Evolutionary conservation across 2,888 invertebrate species (phyloP).

Genomic region (Rhamnusium bicolor): DNA sequence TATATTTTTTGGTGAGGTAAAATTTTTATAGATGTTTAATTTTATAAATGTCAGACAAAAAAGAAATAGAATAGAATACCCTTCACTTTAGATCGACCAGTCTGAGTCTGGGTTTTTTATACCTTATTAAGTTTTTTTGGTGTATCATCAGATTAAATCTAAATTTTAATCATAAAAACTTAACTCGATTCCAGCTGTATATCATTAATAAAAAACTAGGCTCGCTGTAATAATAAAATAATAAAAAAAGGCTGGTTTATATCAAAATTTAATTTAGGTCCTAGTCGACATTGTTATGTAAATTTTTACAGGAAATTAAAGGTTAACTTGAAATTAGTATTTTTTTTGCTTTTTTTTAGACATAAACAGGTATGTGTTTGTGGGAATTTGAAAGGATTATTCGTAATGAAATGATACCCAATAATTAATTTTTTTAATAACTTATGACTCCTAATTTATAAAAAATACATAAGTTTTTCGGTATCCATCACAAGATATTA

Average conservation of each 20-base stretch:
- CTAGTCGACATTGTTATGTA: conserved; percentile 13
- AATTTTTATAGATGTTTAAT: conserved; percentile 13
- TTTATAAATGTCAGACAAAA: conserved; percentile 25
- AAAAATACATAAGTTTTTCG: no score
- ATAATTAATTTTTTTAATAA: no score
- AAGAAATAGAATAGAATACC: conserved; percentile 14
- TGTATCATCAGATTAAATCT: conserved; percentile 29
- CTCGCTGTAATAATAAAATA: not conserved
- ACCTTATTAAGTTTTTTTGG: conserved; percentile 22
- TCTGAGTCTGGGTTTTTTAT: conserved; percentile 24
- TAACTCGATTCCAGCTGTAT: conserved; percentile 13
- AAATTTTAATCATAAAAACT: conserved; percentile 23
- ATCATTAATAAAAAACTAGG: conserved; percentile 17
- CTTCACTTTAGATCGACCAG: conserved; percentile 20
- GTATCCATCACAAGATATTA: no score
- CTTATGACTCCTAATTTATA: no score
- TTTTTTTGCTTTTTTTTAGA: not conserved
- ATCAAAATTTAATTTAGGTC: conserved; percentile 5
- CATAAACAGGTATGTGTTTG: not conserved
- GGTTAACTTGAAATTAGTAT: conserved; percentile 10
- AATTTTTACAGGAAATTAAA: conserved; percentile 16
- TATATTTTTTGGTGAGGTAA: not conserved
- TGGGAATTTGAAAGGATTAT: not conserved
- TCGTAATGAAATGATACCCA: no score
- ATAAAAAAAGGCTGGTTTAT: not conserved